Percentiles rank a stretch among this genome's conserved stretches.
Evolutionary conservation across 2,113 vertebrate species (phyloP).

Genomic region (Alces alces): DNA sequence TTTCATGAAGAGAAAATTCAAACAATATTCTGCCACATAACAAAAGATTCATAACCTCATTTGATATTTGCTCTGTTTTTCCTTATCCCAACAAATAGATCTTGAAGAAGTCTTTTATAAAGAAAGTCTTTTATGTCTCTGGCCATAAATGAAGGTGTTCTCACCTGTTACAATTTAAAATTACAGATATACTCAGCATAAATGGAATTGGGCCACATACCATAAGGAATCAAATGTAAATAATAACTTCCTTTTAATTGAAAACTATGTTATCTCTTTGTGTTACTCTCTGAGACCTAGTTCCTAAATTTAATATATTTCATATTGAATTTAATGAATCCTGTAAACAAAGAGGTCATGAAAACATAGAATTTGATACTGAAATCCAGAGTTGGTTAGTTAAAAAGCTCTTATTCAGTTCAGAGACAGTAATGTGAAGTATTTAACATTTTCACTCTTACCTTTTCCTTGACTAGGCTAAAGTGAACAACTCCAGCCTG

Average conservation of each 20-base stretch:
- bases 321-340: neutral
- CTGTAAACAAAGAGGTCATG: neutral
- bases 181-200: neutral
- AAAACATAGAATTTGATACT: neutral
- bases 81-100: neutral
- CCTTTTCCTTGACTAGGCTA: constrained; percentile 84
- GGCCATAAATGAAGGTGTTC: neutral
- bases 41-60: neutral
- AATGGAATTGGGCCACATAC: neutral
- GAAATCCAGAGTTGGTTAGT: neutral
- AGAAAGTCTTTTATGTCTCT: neutral
- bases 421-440: neutral
- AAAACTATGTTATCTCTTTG: neutral
- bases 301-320: neutral
- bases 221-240: neutral
- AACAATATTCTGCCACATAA: neutral
- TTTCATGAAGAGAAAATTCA: neutral
- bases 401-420: neutral
- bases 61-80: neutral
- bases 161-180: neutral
- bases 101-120: neutral
- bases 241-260: neutral
- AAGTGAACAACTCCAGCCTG: constrained; percentile 99
- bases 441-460: neutral
- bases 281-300: neutral